These are phyloP conservation scores for Chrysina gloriosa DNA, from an alignment of 2,888 invertebrate genomes.

Conservation along the genomic window DNA sequence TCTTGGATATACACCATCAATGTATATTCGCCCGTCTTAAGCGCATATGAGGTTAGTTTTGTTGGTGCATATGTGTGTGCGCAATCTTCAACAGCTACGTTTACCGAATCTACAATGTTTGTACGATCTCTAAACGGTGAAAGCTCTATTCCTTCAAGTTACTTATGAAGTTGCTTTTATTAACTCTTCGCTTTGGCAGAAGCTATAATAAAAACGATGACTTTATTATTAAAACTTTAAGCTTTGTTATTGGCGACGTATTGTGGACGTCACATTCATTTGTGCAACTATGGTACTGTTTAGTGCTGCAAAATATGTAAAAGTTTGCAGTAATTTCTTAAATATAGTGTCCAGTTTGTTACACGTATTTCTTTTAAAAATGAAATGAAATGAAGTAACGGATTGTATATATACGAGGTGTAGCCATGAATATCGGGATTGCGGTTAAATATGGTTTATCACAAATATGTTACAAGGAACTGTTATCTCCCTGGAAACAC, in stretches of 20 bases:
- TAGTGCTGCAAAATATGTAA: too few species aligned
- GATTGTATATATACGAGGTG: too few species aligned
- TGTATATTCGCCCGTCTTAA: slow-evolving; percentile 7
- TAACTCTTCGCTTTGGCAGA: slow-evolving; percentile 23
- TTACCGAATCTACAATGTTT: slow-evolving; percentile 45
- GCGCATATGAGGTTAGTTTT: slow-evolving; percentile 24
- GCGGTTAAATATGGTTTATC: too few species aligned
- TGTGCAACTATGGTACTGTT: too few species aligned
- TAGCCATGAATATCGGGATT: too few species aligned
- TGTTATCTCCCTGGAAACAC: too few species aligned
- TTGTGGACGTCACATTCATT: neutral
- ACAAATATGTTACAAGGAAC: too few species aligned
- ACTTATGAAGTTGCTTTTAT: slow-evolving; percentile 44
- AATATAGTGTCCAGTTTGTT: too few species aligned
- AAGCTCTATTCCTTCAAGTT: slow-evolving; percentile 43
- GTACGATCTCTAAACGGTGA: slow-evolving; percentile 45
- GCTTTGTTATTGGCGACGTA: neutral
- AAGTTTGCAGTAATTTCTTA: too few species aligned
- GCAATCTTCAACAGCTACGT: slow-evolving; percentile 38
- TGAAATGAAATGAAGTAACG: too few species aligned
- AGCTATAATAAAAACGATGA: slow-evolving; percentile 40
- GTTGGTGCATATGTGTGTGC: neutral
- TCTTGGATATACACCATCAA: slow-evolving; percentile 11
- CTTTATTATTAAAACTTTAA: slow-evolving; percentile 35
- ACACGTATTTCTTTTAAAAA: too few species aligned